Base-by-base conservation (phyloP, 2,888 invertebrate genomes). In the Drosophila ezoana region DNA sequence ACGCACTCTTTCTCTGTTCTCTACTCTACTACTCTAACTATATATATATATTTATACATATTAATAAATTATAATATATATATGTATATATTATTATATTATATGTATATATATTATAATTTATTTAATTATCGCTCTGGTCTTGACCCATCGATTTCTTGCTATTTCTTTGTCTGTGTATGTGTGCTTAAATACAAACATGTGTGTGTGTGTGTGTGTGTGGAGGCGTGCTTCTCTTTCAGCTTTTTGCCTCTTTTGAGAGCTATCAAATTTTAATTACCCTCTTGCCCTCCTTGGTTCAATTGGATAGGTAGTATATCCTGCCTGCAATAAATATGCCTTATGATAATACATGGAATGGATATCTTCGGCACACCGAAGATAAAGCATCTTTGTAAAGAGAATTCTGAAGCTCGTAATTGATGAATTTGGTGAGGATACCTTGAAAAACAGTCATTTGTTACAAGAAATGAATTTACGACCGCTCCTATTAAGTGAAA, bases 1-100 rank as follows among this genome's bases (percentile, higher is more conserved):
- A 52, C 40, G 38, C 61, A 47, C 62, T 44, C 23, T 60, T 28
- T 60, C 51, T 61, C 45, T 58, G 10, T 57, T 53, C 14, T 41
- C 32, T 53, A 8, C 41, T 18, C 18, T 59, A 33, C 32, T 53
- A 8, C 41, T 18, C 18, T 59, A 33, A 40, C 11, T 49, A 13
- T 20, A 13, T 20, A 11, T 20, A 0, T 20, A 13, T 18, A 13
- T 49, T 1, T 35, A 11, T 44, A 13, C 5, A 13, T 48, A 9
- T 35, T 20, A 11, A 13, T 32, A 32, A 40, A 38, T 40, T 16
- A 40, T 37, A 28, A 6, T 20, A 20, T 49, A 14, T 41, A 14
- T 33, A 23, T 47, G 16, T 28, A 38, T 4, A 23, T 49, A 14
- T n/a, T n/a, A n/a, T n/a, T 40, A 40, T 20, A 9, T 18, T 23